A percentile compares a stretch with the other conserved stretches of the same genome.
Conservation (phyloP, 2,797 vertebrate species). For the Thaleichthys pacificus region DNA sequence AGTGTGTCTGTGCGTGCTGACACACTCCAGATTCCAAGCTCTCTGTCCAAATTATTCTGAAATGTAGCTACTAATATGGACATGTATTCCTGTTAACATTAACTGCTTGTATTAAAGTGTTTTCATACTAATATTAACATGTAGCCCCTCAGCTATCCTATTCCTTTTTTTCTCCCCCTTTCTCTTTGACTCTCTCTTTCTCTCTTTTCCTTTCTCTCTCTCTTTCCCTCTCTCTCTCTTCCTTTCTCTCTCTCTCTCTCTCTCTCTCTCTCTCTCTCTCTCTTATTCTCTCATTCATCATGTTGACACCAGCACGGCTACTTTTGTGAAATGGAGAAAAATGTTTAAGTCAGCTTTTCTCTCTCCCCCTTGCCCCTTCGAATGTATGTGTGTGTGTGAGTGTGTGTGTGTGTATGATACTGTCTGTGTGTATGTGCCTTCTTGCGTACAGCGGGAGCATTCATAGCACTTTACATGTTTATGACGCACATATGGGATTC, state of each 20-base stretch:
- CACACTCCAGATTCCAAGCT: not conserved
- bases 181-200: slow-evolving; percentile 18
- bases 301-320: slow-evolving; percentile 76
- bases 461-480: slow-evolving; percentile 47
- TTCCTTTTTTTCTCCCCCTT: slow-evolving; percentile 35
- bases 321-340: slow-evolving; percentile 81
- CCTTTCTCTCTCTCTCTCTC: slow-evolving; percentile 38
- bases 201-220: slow-evolving; percentile 14
- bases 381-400: slow-evolving; percentile 34
- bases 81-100: too few relatives aligned
- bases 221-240: slow-evolving; percentile 16
- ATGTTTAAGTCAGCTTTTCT: slow-evolving; percentile 80
- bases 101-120: too few relatives aligned
- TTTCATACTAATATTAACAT: too few relatives aligned
- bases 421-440: not conserved
- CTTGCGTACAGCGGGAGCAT: slow-evolving; percentile 2
- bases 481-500: slow-evolving; percentile 45
- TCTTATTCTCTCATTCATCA: slow-evolving; percentile 76
- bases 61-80: too few relatives aligned
- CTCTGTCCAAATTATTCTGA: too few relatives aligned
- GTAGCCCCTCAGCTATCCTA: slow-evolving; percentile 28
- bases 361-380: slow-evolving; percentile 49
- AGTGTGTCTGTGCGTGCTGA: not conserved
- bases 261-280: slow-evolving; percentile 38
- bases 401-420: slow-evolving; percentile 24